Evolutionary conservation across 2,888 invertebrate genomes (phyloP).

Genomic region (Pandemis corylana): DNA sequence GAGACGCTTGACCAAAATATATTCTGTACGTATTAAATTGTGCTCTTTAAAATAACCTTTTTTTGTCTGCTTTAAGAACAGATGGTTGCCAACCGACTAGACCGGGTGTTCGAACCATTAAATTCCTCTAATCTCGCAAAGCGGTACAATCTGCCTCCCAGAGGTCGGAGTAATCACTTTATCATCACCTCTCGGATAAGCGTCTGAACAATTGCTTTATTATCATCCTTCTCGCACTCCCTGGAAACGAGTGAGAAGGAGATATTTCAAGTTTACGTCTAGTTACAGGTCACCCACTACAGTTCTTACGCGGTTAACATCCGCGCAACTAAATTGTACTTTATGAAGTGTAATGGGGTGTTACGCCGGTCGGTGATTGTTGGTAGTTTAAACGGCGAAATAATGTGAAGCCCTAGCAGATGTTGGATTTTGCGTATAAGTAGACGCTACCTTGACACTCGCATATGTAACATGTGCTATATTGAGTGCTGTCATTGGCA

Average conservation of each 20-base stretch:
- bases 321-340: constrained; percentile 15
- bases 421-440: background rate
- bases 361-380: background rate
- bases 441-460: background rate
- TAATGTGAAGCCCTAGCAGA: background rate
- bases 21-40: too few relatives aligned
- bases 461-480: too few relatives aligned
- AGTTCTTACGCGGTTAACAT: constrained; percentile 40
- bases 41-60: too few relatives aligned
- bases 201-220: constrained; percentile 51
- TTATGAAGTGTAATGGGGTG: constrained; percentile 11
- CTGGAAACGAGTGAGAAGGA: constrained; percentile 57
- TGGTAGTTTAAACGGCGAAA: constrained; percentile 12
- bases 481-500: background rate
- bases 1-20: too few relatives aligned
- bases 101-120: constrained; percentile 2
- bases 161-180: constrained; percentile 72
- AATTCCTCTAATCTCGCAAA: constrained; percentile 41
- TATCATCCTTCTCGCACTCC: constrained; percentile 51
- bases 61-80: background rate
- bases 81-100: background rate
- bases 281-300: constrained; percentile 64
- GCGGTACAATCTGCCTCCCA: constrained; percentile 47
- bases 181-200: constrained; percentile 61
- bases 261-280: constrained; percentile 55